Evolutionary conservation across 2,888 invertebrate species (phyloP).

Genomic region (Sphinx pinastri): DNA sequence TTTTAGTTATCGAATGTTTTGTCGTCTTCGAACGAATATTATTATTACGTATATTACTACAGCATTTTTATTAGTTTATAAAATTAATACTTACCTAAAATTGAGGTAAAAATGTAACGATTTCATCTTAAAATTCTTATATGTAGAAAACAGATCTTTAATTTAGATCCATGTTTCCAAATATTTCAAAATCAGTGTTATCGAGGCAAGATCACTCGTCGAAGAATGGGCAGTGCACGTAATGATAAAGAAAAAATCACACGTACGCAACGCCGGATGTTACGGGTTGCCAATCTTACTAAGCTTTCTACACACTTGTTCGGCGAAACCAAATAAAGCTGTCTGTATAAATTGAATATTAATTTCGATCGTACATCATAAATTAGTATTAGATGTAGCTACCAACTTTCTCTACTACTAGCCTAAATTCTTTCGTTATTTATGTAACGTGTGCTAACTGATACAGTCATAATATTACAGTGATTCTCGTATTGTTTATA

Average conservation of each 20-base stretch:
- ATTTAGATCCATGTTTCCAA: not conserved
- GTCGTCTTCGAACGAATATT: too few species aligned
- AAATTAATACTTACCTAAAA: too few species aligned
- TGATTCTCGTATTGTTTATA: not conserved
- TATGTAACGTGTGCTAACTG: conserved; percentile 5
- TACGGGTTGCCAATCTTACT: conserved; percentile 24
- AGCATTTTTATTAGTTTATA: too few species aligned
- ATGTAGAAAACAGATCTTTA: not conserved
- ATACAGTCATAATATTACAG: not conserved
- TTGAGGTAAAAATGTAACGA: not conserved
- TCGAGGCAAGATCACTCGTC: conserved; percentile 1
- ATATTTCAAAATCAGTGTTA: conserved; percentile 11
- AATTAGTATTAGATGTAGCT: conserved; percentile 27
- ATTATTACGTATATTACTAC: too few species aligned
- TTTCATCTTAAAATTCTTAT: not conserved
- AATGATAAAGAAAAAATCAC: conserved; percentile 20
- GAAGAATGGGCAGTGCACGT: conserved; percentile 12
- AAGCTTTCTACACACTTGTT: conserved; percentile 28
- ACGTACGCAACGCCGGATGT: conserved; percentile 28
- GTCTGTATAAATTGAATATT: conserved; percentile 27
- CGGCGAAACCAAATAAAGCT: conserved; percentile 24
- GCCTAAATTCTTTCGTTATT: not conserved
- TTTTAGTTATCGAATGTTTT: too few species aligned
- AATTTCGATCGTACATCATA: conserved; percentile 27
- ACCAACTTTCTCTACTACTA: conserved; percentile 26